Percentiles rank a stretch among this genome's conserved stretches.
phyloP scores from a whole-genome alignment of 53 echinoderm and acorn worm species.

The Mesocentrotus franciscanus region DNA sequence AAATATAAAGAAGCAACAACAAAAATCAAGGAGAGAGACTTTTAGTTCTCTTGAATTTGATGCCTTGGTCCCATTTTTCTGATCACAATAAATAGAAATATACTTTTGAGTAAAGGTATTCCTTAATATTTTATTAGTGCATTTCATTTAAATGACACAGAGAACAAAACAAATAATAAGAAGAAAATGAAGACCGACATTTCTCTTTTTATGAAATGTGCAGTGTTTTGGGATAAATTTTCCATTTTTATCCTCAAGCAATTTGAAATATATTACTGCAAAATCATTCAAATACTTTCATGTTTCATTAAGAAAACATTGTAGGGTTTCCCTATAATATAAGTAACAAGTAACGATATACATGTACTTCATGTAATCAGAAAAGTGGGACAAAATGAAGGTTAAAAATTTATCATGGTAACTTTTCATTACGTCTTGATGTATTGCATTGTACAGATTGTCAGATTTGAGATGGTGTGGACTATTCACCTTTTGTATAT shows the following conservation, averaged over 20 bases:
- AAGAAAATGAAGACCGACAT: not conserved
- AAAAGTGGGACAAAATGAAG: not conserved
- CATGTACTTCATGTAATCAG: not conserved
- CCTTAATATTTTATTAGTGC: not conserved
- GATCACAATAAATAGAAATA: too few species aligned
- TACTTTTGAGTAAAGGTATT: not conserved
- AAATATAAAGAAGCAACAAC: too few species aligned
- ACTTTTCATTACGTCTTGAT: too few species aligned
- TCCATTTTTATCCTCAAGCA: not conserved
- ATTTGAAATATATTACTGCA: not conserved
- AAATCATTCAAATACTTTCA: not conserved
- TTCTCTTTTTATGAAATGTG: not conserved
- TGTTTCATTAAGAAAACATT: not conserved
- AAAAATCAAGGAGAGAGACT: too few species aligned
- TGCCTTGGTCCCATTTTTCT: too few species aligned
- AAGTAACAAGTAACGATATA: not conserved
- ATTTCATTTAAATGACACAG: not conserved
- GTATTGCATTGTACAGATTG: not conserved
- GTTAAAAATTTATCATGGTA: too few species aligned
- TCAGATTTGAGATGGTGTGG: not conserved
- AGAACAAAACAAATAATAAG: not conserved
- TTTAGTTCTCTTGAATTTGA: too few species aligned
- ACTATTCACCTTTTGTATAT: not conserved
- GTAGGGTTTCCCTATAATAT: not conserved
- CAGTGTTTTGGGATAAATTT: not conserved